These are phyloP conservation scores for Cyclopterus lumpus DNA, from an alignment of 2,797 vertebrate species.

Conservation along the genomic window DNA sequence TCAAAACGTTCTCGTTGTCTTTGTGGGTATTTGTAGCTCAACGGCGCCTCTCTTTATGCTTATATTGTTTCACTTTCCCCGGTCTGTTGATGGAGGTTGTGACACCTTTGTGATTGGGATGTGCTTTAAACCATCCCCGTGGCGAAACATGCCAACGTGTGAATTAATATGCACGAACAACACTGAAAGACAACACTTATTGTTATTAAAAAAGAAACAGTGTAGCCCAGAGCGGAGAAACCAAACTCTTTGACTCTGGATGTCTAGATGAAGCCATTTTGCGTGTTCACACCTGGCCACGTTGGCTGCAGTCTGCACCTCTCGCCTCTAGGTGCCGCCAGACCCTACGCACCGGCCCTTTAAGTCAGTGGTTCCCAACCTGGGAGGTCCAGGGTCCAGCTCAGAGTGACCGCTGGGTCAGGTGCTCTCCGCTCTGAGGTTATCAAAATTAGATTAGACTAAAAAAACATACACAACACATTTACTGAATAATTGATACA, in stretches of 20 bases:
- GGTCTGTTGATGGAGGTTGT: conserved; percentile 11
- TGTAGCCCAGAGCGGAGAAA: not conserved
- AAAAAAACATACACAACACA: too few relatives aligned
- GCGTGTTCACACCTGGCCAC: not conserved
- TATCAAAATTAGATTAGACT: too few relatives aligned
- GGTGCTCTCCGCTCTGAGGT: too few relatives aligned
- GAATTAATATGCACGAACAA: conserved; percentile 8
- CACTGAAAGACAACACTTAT: not conserved
- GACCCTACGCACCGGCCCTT: not conserved
- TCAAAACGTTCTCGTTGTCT: conserved; percentile 44
- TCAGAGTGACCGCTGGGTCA: too few relatives aligned
- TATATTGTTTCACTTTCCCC: not conserved
- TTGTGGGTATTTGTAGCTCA: conserved; percentile 25
- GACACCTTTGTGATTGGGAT: conserved; percentile 8
- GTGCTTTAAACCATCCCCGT: conserved; percentile 19
- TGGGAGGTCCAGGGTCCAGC: too few relatives aligned
- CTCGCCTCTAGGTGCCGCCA: too few relatives aligned
- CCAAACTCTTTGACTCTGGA: not conserved
- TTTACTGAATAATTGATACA: too few relatives aligned
- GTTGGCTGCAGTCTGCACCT: too few relatives aligned
- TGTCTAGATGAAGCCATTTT: not conserved
- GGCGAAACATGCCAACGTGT: conserved; percentile 7
- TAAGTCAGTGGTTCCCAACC: not conserved
- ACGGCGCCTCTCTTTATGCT: conserved; percentile 7
- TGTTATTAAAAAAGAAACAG: not conserved